phyloP scores from a whole-genome alignment of 2,797 vertebrate species.

The Saxicola maurus region DNA sequence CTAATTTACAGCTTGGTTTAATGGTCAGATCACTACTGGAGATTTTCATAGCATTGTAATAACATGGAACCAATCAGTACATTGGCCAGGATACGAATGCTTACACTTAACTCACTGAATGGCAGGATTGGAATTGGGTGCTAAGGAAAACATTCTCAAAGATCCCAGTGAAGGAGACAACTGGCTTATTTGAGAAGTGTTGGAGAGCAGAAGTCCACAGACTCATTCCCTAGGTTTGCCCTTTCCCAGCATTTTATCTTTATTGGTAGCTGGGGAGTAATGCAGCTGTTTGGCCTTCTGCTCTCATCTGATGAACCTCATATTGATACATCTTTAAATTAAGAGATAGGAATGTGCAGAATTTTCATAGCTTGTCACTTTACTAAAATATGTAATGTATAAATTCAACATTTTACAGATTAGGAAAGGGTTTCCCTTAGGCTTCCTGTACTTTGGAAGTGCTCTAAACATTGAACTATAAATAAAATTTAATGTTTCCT shows the following conservation, averaged over 20 bases:
- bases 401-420: not conserved
- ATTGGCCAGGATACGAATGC: not conserved
- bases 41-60: not conserved
- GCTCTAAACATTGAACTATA: not conserved
- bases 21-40: not conserved
- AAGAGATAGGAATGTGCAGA: not conserved
- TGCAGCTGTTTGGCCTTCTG: not conserved
- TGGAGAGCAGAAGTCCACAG: not conserved
- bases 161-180: not conserved
- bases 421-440: not conserved
- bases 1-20: not conserved
- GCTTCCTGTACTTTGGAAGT: not conserved
- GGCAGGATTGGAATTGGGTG: not conserved
- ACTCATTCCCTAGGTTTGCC: not conserved
- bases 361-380: not conserved
- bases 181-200: not conserved
- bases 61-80: not conserved
- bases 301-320: not conserved
- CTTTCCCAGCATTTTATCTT: slow-evolving; percentile 3
- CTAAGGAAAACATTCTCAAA: not conserved
- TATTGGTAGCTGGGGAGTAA: not conserved
- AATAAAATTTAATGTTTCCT: not conserved
- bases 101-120: not conserved
- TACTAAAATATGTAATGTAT: not conserved
- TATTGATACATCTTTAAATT: not conserved